These are phyloP conservation scores for Lutraria lutraria DNA, from an alignment of 2,888 invertebrate genomes.

Conservation along the genomic window DNA sequence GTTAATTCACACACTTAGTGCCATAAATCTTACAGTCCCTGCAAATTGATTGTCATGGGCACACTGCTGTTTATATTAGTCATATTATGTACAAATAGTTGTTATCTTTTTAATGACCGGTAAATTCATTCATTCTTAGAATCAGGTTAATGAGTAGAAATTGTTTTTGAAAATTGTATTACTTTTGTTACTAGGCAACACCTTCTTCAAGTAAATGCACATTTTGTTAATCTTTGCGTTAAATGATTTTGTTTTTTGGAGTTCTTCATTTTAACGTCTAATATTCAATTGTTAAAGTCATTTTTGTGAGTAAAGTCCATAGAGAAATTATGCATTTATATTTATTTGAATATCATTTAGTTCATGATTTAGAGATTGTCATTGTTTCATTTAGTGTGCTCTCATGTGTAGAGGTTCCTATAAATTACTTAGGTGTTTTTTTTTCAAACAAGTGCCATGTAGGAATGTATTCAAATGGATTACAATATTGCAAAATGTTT, in stretches of 20 bases:
- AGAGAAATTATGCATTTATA: conserved; percentile 47
- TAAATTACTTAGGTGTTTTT: conserved; percentile 9
- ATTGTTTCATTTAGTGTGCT: conserved; percentile 1
- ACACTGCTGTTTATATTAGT: conserved; percentile 8
- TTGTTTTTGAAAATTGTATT: not conserved
- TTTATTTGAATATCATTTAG: conserved; percentile 33
- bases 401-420: conserved; percentile 24
- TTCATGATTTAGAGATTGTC: conserved; percentile 29
- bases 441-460: conserved; percentile 23
- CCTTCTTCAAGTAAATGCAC: not conserved
- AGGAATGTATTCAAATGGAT: conserved; percentile 18
- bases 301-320: not conserved
- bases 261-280: not conserved
- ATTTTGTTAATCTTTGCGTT: not conserved
- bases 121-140: not conserved
- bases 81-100: not conserved
- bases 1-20: conserved; percentile 37
- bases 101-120: conserved; percentile 1
- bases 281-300: not conserved
- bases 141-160: not conserved
- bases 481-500: conserved; percentile 24
- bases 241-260: not conserved
- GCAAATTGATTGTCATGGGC: conserved; percentile 12
- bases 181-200: not conserved
- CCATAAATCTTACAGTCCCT: conserved; percentile 39